Base-by-base conservation (phyloP, 2,888 invertebrate species). In the Heterodera filipjevi region DNA sequence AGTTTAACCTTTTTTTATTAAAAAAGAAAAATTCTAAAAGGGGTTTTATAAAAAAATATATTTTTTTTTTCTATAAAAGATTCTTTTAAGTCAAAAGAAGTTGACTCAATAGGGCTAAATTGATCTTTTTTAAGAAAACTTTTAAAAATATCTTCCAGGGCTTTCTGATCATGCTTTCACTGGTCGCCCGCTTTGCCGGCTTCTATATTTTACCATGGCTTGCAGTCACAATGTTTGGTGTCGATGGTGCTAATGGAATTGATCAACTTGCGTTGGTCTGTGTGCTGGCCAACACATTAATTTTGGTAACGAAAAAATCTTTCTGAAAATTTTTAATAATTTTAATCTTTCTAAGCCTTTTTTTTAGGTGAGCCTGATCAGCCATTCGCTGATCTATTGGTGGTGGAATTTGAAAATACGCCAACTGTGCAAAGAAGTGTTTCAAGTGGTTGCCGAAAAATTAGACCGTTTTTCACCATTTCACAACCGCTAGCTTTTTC, bases 281-380 rank as follows among this genome's bases (percentile, higher is more conserved):
- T 64, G 35, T 75, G 32, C 2, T 64, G 44, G 75, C 53, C 2
- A 75, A 75, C 46, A 32, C 46, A 0, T 64, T 32, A 33, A 75
- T 75, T 75, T 64, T 75, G 32, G 75, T 75, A 75, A 33, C 12
- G 39, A 39, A n/a, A n/a, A n/a, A n/a, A n/a, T n/a, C n/a, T 73
- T 73, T 73, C 30, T 35, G 22, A 22, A 10, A 30, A 46, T 22
- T 22, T 14, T 8, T 30, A 30, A 44, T 19, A 44, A 73, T 27
- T 27, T 46, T 49, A 35, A 49, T 22, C 3, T 22, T 22, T 8
- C 33, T 74, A 22, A 74, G 27, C 27, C 14, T 22, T 49, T 46
- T 59, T 75, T 66, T n/a, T 35, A 75, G 75, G 3, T 75, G 68
- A 75, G 75, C 32, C 32, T 75, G 39, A 30, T 66, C 68, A 66